Conservation (phyloP, 2,797 vertebrate species). For the Rhinella marina region DNA sequence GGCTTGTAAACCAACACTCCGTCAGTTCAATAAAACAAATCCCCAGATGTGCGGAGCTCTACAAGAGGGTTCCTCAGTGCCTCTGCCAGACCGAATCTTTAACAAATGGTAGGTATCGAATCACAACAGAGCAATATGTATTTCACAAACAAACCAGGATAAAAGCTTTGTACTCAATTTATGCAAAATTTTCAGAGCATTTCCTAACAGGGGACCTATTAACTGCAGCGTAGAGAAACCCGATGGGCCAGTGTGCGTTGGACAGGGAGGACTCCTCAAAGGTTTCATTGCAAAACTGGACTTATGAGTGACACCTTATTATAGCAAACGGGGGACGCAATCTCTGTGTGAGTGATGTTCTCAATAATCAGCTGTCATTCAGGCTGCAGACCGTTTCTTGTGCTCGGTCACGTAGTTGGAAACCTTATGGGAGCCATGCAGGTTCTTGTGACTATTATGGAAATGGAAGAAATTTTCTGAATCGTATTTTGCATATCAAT, state of each 20-base stretch:
- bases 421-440: not conserved
- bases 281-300: conserved; percentile 47
- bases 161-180: conserved; percentile 15
- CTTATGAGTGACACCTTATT: conserved; percentile 58
- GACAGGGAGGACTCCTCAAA: conserved; percentile 17
- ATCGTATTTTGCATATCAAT: conserved; percentile 43
- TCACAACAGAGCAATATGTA: conserved; percentile 43
- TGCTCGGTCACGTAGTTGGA: not conserved
- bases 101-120: conserved; percentile 36
- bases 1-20: conserved; percentile 28
- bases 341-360: conserved; percentile 48
- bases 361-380: conserved; percentile 49
- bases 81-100: conserved; percentile 33
- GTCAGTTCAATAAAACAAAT: conserved; percentile 39
- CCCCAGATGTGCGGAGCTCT: conserved; percentile 21
- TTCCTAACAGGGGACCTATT: conserved; percentile 36
- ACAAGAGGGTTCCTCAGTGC: conserved; percentile 22
- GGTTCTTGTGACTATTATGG: not conserved
- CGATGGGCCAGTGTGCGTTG: conserved; percentile 26
- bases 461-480: conserved; percentile 32
- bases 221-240: not conserved
- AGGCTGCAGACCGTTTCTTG: conserved; percentile 18
- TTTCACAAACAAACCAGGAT: conserved; percentile 37
- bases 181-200: conserved; percentile 37
- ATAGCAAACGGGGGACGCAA: conserved; percentile 45